Evolutionary conservation across 2,888 invertebrate genomes (phyloP).

Genomic region (Aphodius sticticus): DNA sequence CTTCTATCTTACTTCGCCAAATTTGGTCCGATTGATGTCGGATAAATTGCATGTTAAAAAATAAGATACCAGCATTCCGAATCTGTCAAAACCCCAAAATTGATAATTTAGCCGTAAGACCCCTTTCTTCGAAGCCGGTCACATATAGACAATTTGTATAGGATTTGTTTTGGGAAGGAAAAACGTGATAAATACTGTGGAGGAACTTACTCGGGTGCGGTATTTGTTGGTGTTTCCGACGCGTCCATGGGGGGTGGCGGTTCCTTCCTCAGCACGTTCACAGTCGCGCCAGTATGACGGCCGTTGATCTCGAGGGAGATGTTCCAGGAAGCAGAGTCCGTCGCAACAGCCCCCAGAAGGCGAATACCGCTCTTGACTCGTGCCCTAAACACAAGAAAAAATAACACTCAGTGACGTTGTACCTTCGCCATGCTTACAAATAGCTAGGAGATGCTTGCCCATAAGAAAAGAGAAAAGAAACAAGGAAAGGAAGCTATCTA

Average conservation of each 20-base stretch:
- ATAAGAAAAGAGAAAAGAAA: neutral
- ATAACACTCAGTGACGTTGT: conserved; percentile 40
- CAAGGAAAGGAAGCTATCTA: too few species aligned
- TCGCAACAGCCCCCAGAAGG: conserved; percentile 81
- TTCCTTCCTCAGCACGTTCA: conserved; percentile 80
- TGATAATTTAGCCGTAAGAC: too few species aligned
- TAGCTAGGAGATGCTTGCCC: neutral
- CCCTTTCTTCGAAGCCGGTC: too few species aligned
- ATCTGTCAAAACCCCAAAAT: too few species aligned
- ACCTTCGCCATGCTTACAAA: neutral
- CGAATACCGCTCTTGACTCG: conserved; percentile 89
- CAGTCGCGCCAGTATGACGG: conserved; percentile 87
- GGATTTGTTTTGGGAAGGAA: too few species aligned
- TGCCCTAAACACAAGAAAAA: conserved; percentile 67
- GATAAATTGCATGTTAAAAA: too few species aligned
- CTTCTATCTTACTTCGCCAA: too few species aligned
- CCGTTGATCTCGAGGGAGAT: conserved; percentile 87
- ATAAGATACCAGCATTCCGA: too few species aligned
- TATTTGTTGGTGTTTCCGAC: conserved; percentile 7
- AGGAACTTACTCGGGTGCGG: conserved; percentile 15
- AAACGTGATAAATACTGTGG: neutral
- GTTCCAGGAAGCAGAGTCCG: conserved; percentile 73
- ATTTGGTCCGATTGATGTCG: too few species aligned
- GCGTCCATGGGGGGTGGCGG: conserved; percentile 50
- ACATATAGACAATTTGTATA: too few species aligned